Evolutionary conservation across 2,113 vertebrate species (phyloP).

Genomic region (Pao palembangensis): DNA sequence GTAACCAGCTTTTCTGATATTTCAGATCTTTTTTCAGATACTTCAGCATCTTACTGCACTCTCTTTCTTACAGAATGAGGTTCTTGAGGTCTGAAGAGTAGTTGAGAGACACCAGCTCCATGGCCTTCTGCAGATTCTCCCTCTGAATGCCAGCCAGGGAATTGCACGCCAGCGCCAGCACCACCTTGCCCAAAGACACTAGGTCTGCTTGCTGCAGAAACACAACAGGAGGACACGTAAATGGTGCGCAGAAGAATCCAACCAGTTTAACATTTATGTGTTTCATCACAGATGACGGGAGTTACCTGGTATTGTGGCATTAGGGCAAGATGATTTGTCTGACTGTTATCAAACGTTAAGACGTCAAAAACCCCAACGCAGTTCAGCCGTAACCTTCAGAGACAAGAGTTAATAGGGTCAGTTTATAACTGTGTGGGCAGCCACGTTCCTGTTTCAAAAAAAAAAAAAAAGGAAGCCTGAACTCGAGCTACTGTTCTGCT

Average conservation of each 20-base stretch:
- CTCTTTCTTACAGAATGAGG: constrained; percentile 91
- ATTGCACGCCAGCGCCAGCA: constrained; percentile 97
- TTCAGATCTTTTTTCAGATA: too few relatives aligned
- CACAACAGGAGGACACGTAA: background rate
- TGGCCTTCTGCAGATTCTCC: constrained; percentile 98
- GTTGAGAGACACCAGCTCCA: constrained; percentile 99
- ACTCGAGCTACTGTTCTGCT: constrained; percentile 25
- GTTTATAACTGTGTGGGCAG: background rate
- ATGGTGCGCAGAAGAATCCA: background rate
- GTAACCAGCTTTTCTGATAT: too few relatives aligned
- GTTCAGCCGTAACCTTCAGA: constrained; percentile 91
- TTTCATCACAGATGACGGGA: background rate
- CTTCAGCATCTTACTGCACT: background rate
- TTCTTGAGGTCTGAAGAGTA: constrained; percentile 99
- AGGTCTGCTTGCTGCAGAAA: constrained; percentile 92
- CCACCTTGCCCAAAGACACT: constrained; percentile 97
- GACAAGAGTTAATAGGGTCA: constrained; percentile 3
- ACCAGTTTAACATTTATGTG: background rate
- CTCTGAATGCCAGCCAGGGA: constrained; percentile 98
- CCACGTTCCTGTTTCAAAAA: background rate
- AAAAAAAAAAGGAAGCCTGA: constrained; percentile 30
- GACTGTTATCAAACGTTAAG: constrained; percentile 98
- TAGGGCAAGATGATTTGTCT: constrained; percentile 95
- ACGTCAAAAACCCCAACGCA: constrained; percentile 97
- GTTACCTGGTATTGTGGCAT: constrained; percentile 99